Evolutionary conservation across 2,113 vertebrate species (phyloP).

Genomic region (Gymnogyps californianus): DNA sequence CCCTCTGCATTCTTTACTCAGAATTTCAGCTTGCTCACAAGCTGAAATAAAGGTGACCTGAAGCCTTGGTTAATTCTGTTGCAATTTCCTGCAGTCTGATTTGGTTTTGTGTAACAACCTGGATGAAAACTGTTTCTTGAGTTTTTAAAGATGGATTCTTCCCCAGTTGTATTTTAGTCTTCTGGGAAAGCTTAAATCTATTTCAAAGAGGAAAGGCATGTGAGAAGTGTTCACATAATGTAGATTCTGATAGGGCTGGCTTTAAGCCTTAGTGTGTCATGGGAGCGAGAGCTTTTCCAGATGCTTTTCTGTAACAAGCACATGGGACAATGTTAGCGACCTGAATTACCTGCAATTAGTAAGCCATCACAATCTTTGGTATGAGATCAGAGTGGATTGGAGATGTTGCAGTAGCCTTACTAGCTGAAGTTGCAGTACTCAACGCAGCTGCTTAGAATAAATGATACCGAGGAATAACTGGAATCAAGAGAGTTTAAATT

Average conservation of each 20-base stretch:
- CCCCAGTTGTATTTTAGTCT: not conserved
- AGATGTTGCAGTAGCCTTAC: not conserved
- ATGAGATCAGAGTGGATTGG: not conserved
- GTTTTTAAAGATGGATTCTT: not conserved
- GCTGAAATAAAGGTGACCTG: not conserved
- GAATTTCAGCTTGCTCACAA: not conserved
- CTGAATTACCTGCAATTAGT: not conserved
- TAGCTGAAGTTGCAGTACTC: not conserved
- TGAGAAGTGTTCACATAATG: not conserved
- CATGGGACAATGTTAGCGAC: not conserved
- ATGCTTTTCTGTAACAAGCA: not conserved
- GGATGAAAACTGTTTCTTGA: not conserved
- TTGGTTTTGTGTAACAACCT: not conserved
- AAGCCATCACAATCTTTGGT: not conserved
- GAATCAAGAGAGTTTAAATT: not conserved
- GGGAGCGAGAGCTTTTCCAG: not conserved
- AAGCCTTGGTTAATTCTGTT: not conserved
- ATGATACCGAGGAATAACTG: rapidly evolving
- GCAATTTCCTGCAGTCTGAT: not conserved
- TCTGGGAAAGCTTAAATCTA: not conserved
- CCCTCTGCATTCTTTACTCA: not conserved
- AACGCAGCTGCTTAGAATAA: not conserved
- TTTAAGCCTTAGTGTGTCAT: not conserved
- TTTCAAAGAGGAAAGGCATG: not conserved
- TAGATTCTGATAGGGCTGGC: not conserved